Conservation (phyloP, 2,888 invertebrate species). For the Drosophila subsilvestris region DNA sequence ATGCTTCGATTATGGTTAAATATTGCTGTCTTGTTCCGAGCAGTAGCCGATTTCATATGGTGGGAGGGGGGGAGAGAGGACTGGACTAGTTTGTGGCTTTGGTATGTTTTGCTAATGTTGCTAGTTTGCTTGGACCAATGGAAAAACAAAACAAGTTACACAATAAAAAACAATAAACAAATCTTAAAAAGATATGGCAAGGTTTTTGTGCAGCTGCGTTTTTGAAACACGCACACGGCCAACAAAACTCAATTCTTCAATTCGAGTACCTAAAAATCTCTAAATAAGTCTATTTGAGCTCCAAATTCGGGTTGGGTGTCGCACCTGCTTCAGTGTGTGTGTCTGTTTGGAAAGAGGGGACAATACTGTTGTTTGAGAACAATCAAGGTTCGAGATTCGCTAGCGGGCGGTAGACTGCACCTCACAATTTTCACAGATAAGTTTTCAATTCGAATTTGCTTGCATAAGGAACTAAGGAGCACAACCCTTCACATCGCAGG, state of each 20-base stretch:
- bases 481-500: conserved; percentile 44
- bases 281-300: conserved; percentile 83
- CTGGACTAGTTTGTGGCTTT: conserved; percentile 66
- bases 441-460: conserved; percentile 48
- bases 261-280: conserved; percentile 72
- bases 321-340: conserved; percentile 44
- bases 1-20: conserved; percentile 58
- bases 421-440: conserved; percentile 57
- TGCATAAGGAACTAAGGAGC: conserved; percentile 66
- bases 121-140: conserved; percentile 75
- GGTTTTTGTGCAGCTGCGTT: conserved; percentile 68
- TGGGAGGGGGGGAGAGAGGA: conserved; percentile 34
- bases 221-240: conserved; percentile 64
- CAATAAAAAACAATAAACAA: conserved; percentile 42
- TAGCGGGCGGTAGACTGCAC: neutral
- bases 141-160: conserved; percentile 42
- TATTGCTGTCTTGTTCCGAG: conserved; percentile 69
- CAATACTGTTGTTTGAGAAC: conserved; percentile 37
- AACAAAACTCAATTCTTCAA: conserved; percentile 51
- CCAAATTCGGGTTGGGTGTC: conserved; percentile 65
- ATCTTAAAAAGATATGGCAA: conserved; percentile 72
- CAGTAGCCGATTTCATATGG: conserved; percentile 69
- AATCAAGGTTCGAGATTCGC: conserved; percentile 42
- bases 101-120: conserved; percentile 63
- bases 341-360: conserved; percentile 16